Evolutionary conservation across 2,888 invertebrate species (phyloP).

Genomic region (Callyntrura sp.): DNA sequence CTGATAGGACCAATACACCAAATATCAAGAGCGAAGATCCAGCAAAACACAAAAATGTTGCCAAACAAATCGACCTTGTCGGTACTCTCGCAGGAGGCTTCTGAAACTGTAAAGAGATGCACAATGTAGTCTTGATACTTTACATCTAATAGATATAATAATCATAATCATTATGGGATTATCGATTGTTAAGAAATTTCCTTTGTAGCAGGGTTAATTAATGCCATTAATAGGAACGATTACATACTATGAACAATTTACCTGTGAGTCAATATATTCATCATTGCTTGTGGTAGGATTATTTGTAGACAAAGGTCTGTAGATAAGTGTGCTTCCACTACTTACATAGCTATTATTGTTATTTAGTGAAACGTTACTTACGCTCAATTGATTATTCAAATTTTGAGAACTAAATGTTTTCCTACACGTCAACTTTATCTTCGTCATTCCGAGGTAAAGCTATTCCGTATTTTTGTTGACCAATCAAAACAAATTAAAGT

Average conservation of each 20-base stretch:
- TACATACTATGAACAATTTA: no score
- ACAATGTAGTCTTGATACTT: neutral
- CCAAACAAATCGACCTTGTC: slow-evolving; percentile 93
- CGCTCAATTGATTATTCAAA: slow-evolving; percentile 31
- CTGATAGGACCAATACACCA: slow-evolving; percentile 92
- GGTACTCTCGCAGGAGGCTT: slow-evolving; percentile 89
- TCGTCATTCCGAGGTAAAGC: no score
- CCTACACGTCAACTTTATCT: slow-evolving; percentile 63
- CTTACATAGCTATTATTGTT: slow-evolving; percentile 59
- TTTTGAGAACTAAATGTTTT: slow-evolving; percentile 39
- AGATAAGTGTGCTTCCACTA: slow-evolving; percentile 35
- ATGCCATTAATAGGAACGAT: no score
- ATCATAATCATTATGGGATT: no score
- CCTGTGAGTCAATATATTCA: slow-evolving; percentile 83
- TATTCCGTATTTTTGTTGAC: no score
- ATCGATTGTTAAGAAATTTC: neutral
- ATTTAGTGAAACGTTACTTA: slow-evolving; percentile 32
- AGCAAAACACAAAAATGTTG: slow-evolving; percentile 91
- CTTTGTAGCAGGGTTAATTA: no score
- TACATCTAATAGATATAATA: no score
- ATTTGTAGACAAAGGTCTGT: slow-evolving; percentile 42
- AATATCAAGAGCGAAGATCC: slow-evolving; percentile 91
- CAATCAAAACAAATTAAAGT: neutral
- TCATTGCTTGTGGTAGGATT: slow-evolving; percentile 72
- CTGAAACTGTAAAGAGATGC: slow-evolving; percentile 85